A percentile compares a stretch with the other conserved stretches of the same genome.
These are phyloP conservation scores for Tenthredo livida DNA, from an alignment of 2,888 invertebrate species.

Conservation along the genomic window DNA sequence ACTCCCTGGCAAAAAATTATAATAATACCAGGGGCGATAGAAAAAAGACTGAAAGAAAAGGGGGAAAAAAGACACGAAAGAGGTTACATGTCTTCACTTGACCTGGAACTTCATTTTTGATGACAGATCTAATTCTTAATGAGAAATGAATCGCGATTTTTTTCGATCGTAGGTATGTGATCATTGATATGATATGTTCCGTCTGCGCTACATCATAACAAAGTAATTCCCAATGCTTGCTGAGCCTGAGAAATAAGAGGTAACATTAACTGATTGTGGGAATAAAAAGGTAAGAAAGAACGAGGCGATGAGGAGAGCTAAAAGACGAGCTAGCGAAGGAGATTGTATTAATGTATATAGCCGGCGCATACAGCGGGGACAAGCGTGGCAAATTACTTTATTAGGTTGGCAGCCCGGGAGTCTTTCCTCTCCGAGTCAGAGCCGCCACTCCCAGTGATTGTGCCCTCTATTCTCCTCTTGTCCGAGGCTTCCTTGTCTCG, in stretches of 20 bases:
- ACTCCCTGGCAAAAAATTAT: slow-evolving; percentile 32
- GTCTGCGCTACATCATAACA: neutral
- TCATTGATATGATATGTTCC: neutral
- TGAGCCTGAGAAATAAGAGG: slow-evolving; percentile 25
- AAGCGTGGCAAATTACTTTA: slow-evolving; percentile 78
- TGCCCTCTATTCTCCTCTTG: slow-evolving; percentile 67
- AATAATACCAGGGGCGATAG: slow-evolving; percentile 28
- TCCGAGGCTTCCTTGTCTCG: slow-evolving; percentile 51
- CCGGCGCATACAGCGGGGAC: slow-evolving; percentile 73
- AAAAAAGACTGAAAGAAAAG: neutral
- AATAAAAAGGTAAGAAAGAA: slow-evolving; percentile 31
- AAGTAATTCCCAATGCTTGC: neutral
- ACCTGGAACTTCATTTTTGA: neutral
- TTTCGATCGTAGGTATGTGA: neutral
- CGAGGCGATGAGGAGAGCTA: slow-evolving; percentile 56
- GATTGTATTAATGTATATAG: slow-evolving; percentile 76
- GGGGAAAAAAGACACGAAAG: neutral
- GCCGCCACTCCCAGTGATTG: slow-evolving; percentile 71
- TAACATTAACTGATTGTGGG: slow-evolving; percentile 35
- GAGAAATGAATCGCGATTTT: neutral
- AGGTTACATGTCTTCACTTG: slow-evolving; percentile 4
- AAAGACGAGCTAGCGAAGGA: slow-evolving; percentile 57
- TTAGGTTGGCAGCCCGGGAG: slow-evolving; percentile 77
- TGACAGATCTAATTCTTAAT: neutral
- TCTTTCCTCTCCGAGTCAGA: slow-evolving; percentile 72